Evolutionary conservation across 2,888 invertebrate species (phyloP), one percentile per base, ranked within the genome.

Genomic region (Schrankia costaestrigalis): DNA sequence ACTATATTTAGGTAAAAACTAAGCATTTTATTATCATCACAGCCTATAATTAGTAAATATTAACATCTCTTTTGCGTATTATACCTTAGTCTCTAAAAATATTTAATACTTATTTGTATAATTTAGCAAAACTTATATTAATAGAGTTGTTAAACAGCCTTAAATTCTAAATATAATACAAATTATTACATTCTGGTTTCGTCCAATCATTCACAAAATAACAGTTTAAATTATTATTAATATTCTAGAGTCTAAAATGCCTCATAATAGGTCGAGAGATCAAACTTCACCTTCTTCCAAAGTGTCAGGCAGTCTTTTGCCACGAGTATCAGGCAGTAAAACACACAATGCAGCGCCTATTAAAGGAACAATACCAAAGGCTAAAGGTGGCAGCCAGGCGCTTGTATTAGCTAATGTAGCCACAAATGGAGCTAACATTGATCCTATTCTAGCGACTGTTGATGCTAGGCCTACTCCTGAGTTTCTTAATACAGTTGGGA

Each of bases 401-500:
- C 81, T 77, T 1, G 90, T 80, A 18, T 78, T 70, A 11, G 80
- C 83, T 46, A 95, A 67, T n/a, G 92, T 90, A 1, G 94, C 93
- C 1, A 97, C 90, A 58, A 94, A 94, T 0, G 97, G 96, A 0
- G 97, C 95, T 2, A 93, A 56, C 89, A 97, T 95, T 0, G 96
- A 95, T 4, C 97, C 97, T 37, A 96, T 80, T 58, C 97, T 90
- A 0, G 96, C 96, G 40, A 93, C 91, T 85, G 95, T 94, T 0
- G 96, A 97, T 14, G 95, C 93, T 2, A 94, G 86, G 0, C 97
- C 97, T 35, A 97, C 92, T 0, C 95, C 97, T 22, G 94, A 92
- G 64, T 96, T 97, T 15, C 97, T 90, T 0, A 96, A 93, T 1
- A 96, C 93, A 0, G 97, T 97, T 0, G 97, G 97, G 71, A 96